A percentile compares a stretch with the other conserved stretches of the same genome.
Conservation (phyloP, 2,797 vertebrate genomes). For the Helostoma temminkii region DNA sequence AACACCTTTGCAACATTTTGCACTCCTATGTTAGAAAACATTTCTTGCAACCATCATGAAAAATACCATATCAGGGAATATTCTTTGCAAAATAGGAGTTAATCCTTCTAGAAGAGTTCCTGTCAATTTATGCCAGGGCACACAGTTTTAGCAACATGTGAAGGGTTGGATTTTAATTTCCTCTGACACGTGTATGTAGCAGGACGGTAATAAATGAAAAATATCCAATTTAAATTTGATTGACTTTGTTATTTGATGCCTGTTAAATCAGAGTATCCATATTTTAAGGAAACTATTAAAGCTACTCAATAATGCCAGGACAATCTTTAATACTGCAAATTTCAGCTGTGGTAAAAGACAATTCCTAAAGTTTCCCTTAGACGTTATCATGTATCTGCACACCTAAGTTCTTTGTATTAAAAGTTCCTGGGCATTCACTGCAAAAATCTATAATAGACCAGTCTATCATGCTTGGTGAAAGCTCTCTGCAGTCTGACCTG, state of each 20-base stretch:
- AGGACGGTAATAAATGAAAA: not conserved
- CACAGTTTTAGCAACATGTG: not conserved
- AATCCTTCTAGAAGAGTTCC: not conserved
- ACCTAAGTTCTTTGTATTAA: slow-evolving; percentile 31
- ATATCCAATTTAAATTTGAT: not conserved
- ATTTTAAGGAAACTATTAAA: not conserved
- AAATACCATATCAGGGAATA: not conserved
- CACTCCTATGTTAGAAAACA: not conserved
- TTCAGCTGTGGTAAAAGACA: slow-evolving; percentile 13
- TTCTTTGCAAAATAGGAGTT: not conserved
- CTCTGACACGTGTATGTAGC: not conserved
- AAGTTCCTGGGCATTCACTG: slow-evolving; percentile 58
- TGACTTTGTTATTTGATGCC: not conserved
- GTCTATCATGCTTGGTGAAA: slow-evolving; percentile 64
- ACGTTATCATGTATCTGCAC: slow-evolving; percentile 28
- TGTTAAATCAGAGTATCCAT: not conserved
- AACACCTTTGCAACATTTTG: not conserved
- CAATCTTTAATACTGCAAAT: not conserved
- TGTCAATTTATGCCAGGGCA: not conserved
- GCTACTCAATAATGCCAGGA: not conserved
- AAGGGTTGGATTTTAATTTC: not conserved
- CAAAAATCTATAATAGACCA: slow-evolving; percentile 58
- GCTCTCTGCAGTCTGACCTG: slow-evolving; percentile 68
- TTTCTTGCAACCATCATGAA: not conserved
- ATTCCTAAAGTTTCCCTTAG: slow-evolving; percentile 22